Evolutionary conservation across 2,888 invertebrate species (phyloP).

Genomic region (Diadromus collaris): DNA sequence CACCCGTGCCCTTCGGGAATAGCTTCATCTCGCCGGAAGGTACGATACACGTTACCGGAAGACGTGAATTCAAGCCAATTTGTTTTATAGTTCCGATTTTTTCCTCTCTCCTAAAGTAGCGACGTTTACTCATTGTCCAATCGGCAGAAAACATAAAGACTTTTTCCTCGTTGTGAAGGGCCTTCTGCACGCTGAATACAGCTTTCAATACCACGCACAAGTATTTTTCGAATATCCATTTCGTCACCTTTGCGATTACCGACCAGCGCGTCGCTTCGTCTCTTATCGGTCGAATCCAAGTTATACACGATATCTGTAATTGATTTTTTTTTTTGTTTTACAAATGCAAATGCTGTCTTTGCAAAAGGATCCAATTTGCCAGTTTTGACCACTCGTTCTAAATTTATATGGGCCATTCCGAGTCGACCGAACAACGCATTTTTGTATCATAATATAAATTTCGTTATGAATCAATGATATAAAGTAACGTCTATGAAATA

Average conservation of each 20-base stretch:
- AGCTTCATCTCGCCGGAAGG: slow-evolving; percentile 7
- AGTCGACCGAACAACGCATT: neutral
- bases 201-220: slow-evolving; percentile 20
- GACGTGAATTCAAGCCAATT: neutral
- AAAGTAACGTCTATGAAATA: neutral
- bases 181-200: slow-evolving; percentile 23
- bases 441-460: neutral
- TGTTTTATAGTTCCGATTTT: neutral
- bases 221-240: slow-evolving; percentile 50
- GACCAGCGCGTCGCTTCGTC: slow-evolving; percentile 18
- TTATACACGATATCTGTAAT: slow-evolving; percentile 42
- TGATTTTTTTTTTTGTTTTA: neutral
- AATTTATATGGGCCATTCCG: neutral
- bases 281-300: slow-evolving; percentile 37
- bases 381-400: neutral
- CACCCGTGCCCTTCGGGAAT: slow-evolving; percentile 34
- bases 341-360: neutral
- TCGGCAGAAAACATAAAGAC: slow-evolving; percentile 18
- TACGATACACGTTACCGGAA: neutral
- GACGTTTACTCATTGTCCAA: neutral
- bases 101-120: neutral
- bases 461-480: neutral
- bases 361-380: neutral
- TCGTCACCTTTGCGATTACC: slow-evolving; percentile 40
- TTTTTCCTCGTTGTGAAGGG: slow-evolving; percentile 29